phyloP scores from a whole-genome alignment of 2,888 invertebrate genomes.

The Dryadula phaetusa region DNA sequence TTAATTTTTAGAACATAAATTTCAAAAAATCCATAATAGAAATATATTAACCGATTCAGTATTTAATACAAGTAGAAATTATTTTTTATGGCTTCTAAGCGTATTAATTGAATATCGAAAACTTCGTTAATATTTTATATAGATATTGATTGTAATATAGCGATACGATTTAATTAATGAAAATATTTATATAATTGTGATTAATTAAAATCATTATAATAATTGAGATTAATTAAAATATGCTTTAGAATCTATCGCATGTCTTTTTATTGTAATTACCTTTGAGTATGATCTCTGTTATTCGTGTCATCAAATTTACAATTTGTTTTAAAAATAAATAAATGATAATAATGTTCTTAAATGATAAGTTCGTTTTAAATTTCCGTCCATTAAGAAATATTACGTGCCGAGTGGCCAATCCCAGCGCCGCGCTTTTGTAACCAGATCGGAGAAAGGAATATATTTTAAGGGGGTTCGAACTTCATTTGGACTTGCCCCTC shows the following conservation, averaged over 20 bases:
- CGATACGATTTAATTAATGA: too few relatives aligned
- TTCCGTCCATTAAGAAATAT: neutral
- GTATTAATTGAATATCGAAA: neutral
- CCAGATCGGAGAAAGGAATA: neutral
- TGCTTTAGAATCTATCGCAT: too few relatives aligned
- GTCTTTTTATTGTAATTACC: too few relatives aligned
- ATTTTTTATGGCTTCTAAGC: slow-evolving; percentile 2
- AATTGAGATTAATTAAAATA: neutral
- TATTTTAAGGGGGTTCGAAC: neutral
- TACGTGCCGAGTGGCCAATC: neutral
- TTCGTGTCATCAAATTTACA: too few relatives aligned
- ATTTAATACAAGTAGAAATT: neutral
- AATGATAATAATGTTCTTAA: neutral
- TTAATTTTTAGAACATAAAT: too few relatives aligned
- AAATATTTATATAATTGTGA: too few relatives aligned
- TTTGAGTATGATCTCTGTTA: too few relatives aligned
- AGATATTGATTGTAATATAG: neutral
- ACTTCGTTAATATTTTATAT: neutral
- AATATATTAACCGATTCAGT: neutral
- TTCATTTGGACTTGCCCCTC: neutral
- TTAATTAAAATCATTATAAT: too few relatives aligned
- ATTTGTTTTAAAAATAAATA: neutral
- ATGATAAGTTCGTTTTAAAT: too few relatives aligned
- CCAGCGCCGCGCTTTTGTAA: neutral
- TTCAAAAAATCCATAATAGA: too few relatives aligned